Percentiles rank a stretch among this genome's conserved stretches.
Evolutionary conservation across 1,140 invertebrate genomes (phyloP).

Genomic region (Pentalonia nigronervosa): DNA sequence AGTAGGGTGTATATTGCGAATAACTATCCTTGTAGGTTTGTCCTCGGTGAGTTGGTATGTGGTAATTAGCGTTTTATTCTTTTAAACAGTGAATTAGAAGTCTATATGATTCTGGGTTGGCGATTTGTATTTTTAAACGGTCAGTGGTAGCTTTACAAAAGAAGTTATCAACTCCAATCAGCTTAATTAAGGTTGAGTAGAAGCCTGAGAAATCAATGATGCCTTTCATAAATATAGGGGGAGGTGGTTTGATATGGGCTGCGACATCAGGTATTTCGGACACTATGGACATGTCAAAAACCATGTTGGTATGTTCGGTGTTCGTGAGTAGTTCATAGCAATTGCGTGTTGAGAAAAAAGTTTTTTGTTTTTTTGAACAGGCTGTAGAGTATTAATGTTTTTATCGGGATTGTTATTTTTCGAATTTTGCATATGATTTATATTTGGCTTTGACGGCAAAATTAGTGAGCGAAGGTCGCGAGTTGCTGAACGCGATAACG

Average conservation of each 20-base stretch:
- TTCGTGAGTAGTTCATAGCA: neutral
- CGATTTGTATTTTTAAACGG: neutral
- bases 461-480: neutral
- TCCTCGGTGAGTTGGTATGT: conserved; percentile 40
- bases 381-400: too few relatives aligned
- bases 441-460: neutral
- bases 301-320: neutral
- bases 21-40: conserved; percentile 35
- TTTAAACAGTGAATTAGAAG: neutral
- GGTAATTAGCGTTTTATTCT: conserved; percentile 2
- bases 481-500: neutral
- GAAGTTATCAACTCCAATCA: conserved; percentile 23
- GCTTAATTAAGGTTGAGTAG: neutral
- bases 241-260: neutral
- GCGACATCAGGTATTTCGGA: neutral
- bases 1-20: neutral
- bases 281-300: neutral
- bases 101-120: neutral
- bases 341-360: conserved; percentile 1
- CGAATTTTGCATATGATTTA: neutral
- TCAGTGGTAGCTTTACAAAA: neutral
- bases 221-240: conserved; percentile 14
- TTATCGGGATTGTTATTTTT: too few relatives aligned
- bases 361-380: neutral
- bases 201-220: neutral